Evolutionary conservation across 2,113 vertebrate species (phyloP), one percentile per base, ranked within the genome.

Genomic region (Ceyx cyanopectus): DNA sequence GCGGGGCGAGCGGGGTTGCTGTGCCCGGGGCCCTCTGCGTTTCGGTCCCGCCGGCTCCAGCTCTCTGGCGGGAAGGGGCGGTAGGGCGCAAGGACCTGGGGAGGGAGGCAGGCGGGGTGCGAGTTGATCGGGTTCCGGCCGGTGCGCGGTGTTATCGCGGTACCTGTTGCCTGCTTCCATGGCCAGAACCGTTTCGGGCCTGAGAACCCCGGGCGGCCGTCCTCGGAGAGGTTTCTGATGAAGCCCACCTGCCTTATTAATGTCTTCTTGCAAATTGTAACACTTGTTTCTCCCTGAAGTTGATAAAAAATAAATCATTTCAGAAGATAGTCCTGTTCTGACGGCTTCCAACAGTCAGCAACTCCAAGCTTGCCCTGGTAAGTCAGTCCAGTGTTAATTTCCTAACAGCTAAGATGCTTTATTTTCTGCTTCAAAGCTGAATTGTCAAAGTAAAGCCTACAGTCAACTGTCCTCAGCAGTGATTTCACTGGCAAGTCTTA

Each of bases 51-150:
- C 19, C 27, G 19, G 43, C 18, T 3, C 7, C 4, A 21, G 34
- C 23, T 10, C 8, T 50, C 14, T 21, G 4, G 18, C 26, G 4
- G 57, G 0, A 69, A 5, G 75, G 29, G 54, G 43, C 2, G 58
- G 40, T 23, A 56, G 27, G n/a, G 66, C 23, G 0, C 2, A 17
- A 19, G 41, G 6, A 0, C 8, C 1, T 0, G 4, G 40, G 57
- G 34, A 1, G 81, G 20, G 9, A 18, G 32, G 20, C 10, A 16
- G 40, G 17, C 20, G 56, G 4, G 65, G 3, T 13, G 12, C 27
- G 22, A 46, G 46, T 22, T 10, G 6, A 29, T 6, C 20, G 22
- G 12, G 30, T 5, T 0, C 9, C 1, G 68, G 30, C 8, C 12
- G 24, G 48, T 7, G 17, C 23, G 12, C 9, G 67, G 8, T 4